These are phyloP conservation scores for Cygnus buccinator DNA, from an alignment of 2,113 vertebrate genomes.

Conservation along the genomic window DNA sequence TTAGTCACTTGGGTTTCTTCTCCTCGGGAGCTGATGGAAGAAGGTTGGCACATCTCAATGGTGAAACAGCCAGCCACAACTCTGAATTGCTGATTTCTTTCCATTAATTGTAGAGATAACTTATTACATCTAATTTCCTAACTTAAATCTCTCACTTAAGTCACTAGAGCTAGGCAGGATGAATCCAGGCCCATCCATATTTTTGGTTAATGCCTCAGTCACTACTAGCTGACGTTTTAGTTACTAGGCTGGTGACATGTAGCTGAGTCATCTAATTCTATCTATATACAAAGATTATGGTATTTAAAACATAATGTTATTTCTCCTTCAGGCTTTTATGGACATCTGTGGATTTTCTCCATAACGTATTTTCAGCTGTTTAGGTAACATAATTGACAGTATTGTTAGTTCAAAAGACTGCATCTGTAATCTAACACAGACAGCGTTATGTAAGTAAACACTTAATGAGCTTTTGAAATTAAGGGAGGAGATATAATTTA, in stretches of 20 bases:
- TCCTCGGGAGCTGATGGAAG: background rate
- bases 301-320: background rate
- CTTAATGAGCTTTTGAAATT: background rate
- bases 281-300: background rate
- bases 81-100: background rate
- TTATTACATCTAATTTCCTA: background rate
- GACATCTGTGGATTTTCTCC: background rate
- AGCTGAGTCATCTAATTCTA: background rate
- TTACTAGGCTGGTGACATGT: background rate
- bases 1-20: background rate
- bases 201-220: background rate
- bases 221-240: background rate
- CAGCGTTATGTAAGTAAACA: background rate
- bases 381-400: background rate
- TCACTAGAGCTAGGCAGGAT: background rate
- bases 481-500: background rate
- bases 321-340: background rate
- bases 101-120: background rate
- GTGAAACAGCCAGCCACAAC: background rate
- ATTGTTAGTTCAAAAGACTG: constrained; percentile 1
- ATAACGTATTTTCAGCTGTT: constrained; percentile 4
- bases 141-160: background rate
- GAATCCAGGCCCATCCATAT: background rate
- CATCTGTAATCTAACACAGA: background rate
- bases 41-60: background rate